phyloP scores from a whole-genome alignment of 2,797 vertebrate species.

The Eulemur mongoz region DNA sequence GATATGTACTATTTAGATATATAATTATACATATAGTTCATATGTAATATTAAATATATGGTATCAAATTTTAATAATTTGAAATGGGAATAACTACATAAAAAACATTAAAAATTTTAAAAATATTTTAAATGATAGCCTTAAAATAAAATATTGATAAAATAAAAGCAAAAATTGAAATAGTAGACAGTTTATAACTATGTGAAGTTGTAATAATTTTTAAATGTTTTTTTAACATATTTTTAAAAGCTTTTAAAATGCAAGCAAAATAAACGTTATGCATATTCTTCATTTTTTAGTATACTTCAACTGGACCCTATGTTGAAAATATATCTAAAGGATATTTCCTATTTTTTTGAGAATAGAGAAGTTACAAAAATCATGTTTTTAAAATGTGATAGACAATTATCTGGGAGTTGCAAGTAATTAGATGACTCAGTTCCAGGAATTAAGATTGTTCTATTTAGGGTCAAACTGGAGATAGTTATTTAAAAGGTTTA shows the following conservation, averaged over 20 bases:
- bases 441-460: neutral
- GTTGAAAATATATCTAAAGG: neutral
- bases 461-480: neutral
- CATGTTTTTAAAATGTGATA: neutral
- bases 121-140: neutral
- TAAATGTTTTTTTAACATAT: neutral
- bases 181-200: neutral
- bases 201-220: neutral
- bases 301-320: neutral
- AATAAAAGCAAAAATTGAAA: slow-evolving; percentile 1
- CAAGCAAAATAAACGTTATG: neutral
- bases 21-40: neutral
- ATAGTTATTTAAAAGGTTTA: slow-evolving; percentile 8
- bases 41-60: neutral
- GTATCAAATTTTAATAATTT: neutral
- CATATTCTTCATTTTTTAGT: neutral
- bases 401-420: neutral
- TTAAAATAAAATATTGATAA: neutral
- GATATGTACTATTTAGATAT: neutral
- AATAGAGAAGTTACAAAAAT: neutral
- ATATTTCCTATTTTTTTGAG: neutral
- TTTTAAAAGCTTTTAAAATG: slow-evolving; percentile 45
- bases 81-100: neutral
- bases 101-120: neutral
- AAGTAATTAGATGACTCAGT: neutral